phyloP scores from a whole-genome alignment of 2,888 invertebrate genomes.

The Ethmia dodecea region DNA sequence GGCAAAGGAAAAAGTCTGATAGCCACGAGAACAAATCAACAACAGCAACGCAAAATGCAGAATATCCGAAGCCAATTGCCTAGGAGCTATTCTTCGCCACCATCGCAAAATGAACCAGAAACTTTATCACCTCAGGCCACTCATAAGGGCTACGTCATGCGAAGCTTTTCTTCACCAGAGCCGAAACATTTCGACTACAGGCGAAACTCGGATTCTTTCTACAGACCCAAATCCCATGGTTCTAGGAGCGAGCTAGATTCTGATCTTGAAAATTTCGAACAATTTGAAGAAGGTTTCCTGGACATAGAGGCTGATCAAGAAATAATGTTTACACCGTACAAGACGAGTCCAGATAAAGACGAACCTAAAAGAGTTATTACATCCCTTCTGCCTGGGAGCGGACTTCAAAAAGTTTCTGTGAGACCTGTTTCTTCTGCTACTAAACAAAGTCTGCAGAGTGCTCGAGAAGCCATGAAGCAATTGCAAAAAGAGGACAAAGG shows the following conservation, averaged over 20 bases:
- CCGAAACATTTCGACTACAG: conserved; percentile 48
- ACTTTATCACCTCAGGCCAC: conserved; percentile 24
- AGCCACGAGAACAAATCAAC: conserved; percentile 55
- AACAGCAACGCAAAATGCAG: conserved; percentile 50
- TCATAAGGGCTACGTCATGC: conserved; percentile 46
- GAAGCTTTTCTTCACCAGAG: conserved; percentile 65
- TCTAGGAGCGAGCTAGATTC: conserved; percentile 61
- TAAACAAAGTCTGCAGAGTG: conserved; percentile 40
- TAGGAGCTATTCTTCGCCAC: conserved; percentile 63
- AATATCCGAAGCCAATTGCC: conserved; percentile 49
- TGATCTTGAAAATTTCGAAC: conserved; percentile 63
- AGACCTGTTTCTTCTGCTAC: conserved; percentile 47
- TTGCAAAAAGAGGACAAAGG: conserved; percentile 50
- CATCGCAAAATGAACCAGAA: conserved; percentile 44
- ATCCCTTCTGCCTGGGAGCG: conserved; percentile 60
- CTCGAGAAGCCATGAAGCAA: conserved; percentile 45
- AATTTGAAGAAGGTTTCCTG: conserved; percentile 61
- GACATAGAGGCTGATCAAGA: conserved; percentile 66
- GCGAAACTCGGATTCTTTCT: conserved; percentile 55
- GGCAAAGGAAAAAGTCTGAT: conserved; percentile 57
- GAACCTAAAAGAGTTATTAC: conserved; percentile 58
- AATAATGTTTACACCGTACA: conserved; percentile 42
- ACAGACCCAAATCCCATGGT: conserved; percentile 49
- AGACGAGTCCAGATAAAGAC: conserved; percentile 48
- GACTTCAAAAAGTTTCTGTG: conserved; percentile 56